phyloP scores from a whole-genome alignment of 2,888 invertebrate genomes.

The Microplitis manilae region DNA sequence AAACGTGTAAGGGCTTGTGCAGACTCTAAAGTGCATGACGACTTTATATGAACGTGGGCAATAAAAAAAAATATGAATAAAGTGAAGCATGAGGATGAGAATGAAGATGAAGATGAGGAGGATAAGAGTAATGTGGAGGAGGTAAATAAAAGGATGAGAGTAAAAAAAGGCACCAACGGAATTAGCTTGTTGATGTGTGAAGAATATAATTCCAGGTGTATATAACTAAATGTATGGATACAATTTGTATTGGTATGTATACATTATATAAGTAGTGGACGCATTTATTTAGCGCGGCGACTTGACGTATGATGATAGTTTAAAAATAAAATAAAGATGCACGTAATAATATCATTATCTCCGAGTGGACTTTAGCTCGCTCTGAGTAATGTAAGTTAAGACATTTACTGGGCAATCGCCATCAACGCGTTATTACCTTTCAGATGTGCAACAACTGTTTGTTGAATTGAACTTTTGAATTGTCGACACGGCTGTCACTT shows the following conservation, averaged over 20 bases:
- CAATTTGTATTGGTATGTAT: background rate
- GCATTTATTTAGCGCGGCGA: constrained; percentile 59
- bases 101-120: background rate
- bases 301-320: constrained; percentile 70
- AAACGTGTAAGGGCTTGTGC: constrained; percentile 44
- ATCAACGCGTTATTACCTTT: constrained; percentile 1
- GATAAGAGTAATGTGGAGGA: constrained; percentile 35
- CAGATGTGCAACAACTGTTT: constrained; percentile 8
- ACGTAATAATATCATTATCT: constrained; percentile 71
- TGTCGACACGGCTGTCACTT: constrained; percentile 1
- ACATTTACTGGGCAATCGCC: constrained; percentile 39
- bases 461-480: constrained; percentile 1
- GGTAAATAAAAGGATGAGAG: constrained; percentile 42
- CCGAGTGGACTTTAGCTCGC: constrained; percentile 61
- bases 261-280: background rate
- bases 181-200: constrained; percentile 36
- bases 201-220: constrained; percentile 27
- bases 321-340: constrained; percentile 66
- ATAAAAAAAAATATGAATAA: background rate
- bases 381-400: constrained; percentile 31
- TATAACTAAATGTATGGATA: constrained; percentile 20
- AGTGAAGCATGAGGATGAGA: constrained; percentile 16
- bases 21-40: background rate
- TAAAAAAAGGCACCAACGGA: background rate
- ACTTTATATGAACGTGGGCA: background rate